A percentile compares a stretch with the other conserved stretches of the same genome.
phyloP scores from a whole-genome alignment of 2,113 vertebrate genomes.

The Apaloderma vittatum region DNA sequence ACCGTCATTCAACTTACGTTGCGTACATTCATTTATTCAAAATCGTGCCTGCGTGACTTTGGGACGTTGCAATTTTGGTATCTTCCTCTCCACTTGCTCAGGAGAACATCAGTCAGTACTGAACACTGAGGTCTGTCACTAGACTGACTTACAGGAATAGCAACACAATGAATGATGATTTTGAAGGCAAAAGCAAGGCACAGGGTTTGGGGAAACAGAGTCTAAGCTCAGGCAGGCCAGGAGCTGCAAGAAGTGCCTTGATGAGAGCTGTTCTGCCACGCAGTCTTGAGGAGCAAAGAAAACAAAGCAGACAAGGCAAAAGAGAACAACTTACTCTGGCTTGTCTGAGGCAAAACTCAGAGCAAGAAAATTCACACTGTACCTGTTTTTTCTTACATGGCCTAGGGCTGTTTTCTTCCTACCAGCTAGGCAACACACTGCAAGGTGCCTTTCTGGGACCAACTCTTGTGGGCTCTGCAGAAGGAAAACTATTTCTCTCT shows the following conservation, averaged over 20 bases:
- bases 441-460: neutral
- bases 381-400: fast-evolving
- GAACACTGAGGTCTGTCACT: neutral
- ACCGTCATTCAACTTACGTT: neutral
- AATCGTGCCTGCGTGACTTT: neutral
- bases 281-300: neutral
- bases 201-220: neutral
- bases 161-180: neutral
- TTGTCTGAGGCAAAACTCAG: neutral
- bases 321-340: fast-evolving
- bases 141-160: neutral
- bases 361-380: neutral
- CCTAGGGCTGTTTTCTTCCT: neutral
- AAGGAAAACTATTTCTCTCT: neutral
- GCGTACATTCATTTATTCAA: neutral
- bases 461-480: neutral
- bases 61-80: neutral
- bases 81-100: neutral
- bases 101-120: neutral
- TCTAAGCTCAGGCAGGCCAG: neutral
- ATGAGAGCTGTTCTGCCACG: neutral
- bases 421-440: fast-evolving
- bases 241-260: neutral
- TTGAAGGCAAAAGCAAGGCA: neutral
- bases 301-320: neutral